Base-by-base conservation (phyloP, 2,113 vertebrate genomes). In the Pleuronectes platessa region DNA sequence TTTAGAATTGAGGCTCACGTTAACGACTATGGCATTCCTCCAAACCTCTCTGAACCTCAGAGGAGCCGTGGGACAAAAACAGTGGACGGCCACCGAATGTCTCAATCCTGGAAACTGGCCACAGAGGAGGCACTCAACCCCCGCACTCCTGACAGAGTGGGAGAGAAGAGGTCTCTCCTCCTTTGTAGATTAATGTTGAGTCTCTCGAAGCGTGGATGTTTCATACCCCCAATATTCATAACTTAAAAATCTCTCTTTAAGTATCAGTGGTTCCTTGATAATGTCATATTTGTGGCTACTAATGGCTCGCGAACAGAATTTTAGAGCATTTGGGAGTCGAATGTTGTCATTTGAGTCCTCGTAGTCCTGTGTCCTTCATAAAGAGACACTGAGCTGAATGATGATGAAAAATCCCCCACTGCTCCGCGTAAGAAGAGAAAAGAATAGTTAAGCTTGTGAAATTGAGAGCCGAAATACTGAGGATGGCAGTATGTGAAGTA, bases 1-100 rank as follows among this genome's bases (percentile, higher is more conserved):
- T 78, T 83, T 71, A 58, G 53, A 74, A 85, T 82, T 76, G 61
- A 83, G 62, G 63, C 51, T 18, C 40, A 68, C 77, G 49, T 68
- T 74, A 66, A 85, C 76, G 67, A 61, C 68, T 65, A 51, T 87
- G 86, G 89, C 88, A 45, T 65, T 45, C 31, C 40, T 89, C 82
- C 83, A 92, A 77, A 75, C 11, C 13, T 73, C 58, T 71, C 59
- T 70, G 63, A 84, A 81, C 70, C 45, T 70, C 15, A 3, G 62
- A 81, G 61, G 56, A 75, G 67, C 68, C 54, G 35, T 11, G 9
- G 74, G 69, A 76, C 60, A 64, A 86, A 87, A 51, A 68, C 59
- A 73, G 63, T 61, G 80, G 84, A 81, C 5, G 20, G 53, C 54
- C 66, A 88, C 66, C 81, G 83, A 86, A 82, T 85, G 76, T 59